Evolutionary conservation across 2,797 vertebrate species (phyloP).

Genomic region (Graptemys geographica): DNA sequence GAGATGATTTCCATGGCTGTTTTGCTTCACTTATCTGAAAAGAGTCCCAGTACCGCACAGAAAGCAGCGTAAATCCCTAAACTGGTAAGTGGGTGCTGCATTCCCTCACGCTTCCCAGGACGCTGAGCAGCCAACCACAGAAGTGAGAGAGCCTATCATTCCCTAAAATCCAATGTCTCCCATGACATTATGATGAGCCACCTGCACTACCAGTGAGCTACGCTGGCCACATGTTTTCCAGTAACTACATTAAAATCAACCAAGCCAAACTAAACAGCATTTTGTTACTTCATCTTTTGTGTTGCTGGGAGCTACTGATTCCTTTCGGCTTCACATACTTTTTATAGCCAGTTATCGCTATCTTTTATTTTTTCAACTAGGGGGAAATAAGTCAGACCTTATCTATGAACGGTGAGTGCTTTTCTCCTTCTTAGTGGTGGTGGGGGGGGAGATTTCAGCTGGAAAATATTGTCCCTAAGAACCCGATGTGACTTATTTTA

Average conservation of each 20-base stretch:
- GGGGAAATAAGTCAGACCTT: not conserved
- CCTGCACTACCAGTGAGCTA: not conserved
- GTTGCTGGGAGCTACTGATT: fast-evolving
- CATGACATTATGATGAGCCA: fast-evolving
- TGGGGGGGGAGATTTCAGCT: too few relatives aligned
- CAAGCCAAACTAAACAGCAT: not conserved
- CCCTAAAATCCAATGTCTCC: fast-evolving
- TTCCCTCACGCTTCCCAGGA: fast-evolving
- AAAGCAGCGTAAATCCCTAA: not conserved
- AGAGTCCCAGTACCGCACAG: fast-evolving
- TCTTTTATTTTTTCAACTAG: not conserved
- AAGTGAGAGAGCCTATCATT: fast-evolving
- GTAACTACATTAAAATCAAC: not conserved
- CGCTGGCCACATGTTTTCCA: not conserved
- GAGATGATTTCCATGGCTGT: not conserved
- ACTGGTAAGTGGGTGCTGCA: not conserved
- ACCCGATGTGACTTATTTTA: not conserved
- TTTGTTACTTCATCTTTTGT: not conserved
- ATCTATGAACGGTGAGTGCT: too few relatives aligned
- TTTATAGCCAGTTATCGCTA: fast-evolving
- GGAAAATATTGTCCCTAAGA: not conserved
- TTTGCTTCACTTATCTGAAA: fast-evolving
- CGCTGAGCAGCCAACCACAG: fast-evolving
- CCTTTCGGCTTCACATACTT: not conserved
- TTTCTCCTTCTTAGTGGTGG: too few relatives aligned